Base-by-base conservation (phyloP, 2,113 vertebrate species). In the Tragulus kanchil region DNA sequence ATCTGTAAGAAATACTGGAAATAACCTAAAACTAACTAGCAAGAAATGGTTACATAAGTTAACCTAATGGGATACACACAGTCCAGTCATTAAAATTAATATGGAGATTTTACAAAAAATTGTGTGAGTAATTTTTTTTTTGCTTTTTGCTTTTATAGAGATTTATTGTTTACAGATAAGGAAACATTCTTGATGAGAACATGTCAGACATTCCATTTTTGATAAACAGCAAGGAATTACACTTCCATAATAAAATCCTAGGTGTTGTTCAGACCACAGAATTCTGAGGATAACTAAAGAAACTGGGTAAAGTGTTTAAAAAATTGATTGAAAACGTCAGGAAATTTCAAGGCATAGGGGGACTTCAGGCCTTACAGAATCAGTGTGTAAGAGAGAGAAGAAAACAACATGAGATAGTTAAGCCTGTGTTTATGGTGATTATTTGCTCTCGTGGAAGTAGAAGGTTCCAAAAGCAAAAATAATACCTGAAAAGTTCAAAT, bases 41-140 rank as follows among this genome's bases (percentile, higher is more conserved):
- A 71, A 71, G 28, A 67, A 58, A 93, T 85, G 6, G 45, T 82
- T 50, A 83, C 84, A 61, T 61, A 36, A 84, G 28, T 50, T 64
- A 56, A 64, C 26, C 45, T 82, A 15, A 62, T 36, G 2, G 26
- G 50, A 36, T 42, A 65, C 21, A 77, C 61, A n/a, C 62, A 77
- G 52, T 14, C 6, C 26, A 78, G 26, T 73, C 28, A 36, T 14
- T 81, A 78, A 89, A 54, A 78, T 28, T 62, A 36, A 36, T 54
- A 36, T 71, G 26, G 8, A 45, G 2, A 48, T 58, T 54, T 56
- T 65, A 19, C 23, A n/a, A n/a, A n/a, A 48, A 16, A 78, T 54
- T 64, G 65, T 64, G 3, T 91, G n/a, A n/a, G n/a, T n/a, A n/a
- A n/a, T n/a, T n/a, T n/a, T n/a, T n/a, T n/a, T n/a, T n/a, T n/a